Evolutionary conservation across 2,888 invertebrate species (phyloP).

Genomic region (Chironomus tentans): DNA sequence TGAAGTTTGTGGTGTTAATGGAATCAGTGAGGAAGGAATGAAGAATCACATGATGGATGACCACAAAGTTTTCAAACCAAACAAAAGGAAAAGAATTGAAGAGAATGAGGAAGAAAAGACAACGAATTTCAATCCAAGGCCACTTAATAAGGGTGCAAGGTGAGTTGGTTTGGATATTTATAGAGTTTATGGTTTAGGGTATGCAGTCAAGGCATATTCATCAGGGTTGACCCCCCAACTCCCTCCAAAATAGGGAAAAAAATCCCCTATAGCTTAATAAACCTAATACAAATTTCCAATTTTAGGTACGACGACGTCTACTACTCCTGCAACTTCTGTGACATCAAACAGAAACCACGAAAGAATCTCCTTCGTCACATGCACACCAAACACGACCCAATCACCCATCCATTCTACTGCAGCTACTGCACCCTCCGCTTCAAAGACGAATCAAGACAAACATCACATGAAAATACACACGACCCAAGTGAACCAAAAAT

Average conservation of each 20-base stretch:
- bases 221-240: no score
- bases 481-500: background rate
- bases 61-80: background rate
- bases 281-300: background rate
- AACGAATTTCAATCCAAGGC: background rate
- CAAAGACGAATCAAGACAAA: background rate
- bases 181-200: no score
- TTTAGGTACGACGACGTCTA: background rate
- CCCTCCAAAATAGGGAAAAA: no score
- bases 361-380: background rate
- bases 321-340: constrained; percentile 12
- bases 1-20: background rate
- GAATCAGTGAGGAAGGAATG: background rate
- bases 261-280: no score
- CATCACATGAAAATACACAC: background rate
- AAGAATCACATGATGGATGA: background rate
- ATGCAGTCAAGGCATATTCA: no score
- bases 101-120: background rate
- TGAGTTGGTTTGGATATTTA: no score
- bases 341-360: background rate
- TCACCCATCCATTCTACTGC: background rate
- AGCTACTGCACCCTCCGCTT: background rate
- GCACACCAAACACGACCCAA: background rate
- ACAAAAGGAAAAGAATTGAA: background rate
- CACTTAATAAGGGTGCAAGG: background rate